A percentile compares a stretch with the other conserved stretches of the same genome.
These are phyloP conservation scores for Formica aserva DNA, from an alignment of 2,888 invertebrate genomes.

Conservation along the genomic window DNA sequence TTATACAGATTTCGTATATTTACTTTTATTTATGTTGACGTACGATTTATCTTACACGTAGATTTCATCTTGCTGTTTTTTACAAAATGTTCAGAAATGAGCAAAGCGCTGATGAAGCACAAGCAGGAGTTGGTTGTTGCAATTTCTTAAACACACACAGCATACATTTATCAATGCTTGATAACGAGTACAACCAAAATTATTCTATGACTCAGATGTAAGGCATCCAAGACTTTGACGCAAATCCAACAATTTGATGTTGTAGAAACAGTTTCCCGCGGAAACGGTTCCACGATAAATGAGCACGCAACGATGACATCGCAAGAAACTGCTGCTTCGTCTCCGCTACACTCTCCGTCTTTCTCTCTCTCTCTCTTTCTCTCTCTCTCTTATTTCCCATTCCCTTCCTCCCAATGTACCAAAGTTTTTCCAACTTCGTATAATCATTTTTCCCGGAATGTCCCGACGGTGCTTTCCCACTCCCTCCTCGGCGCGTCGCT, in stretches of 20 bases:
- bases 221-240: conserved; percentile 9
- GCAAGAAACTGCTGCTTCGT: conserved; percentile 67
- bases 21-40: too few species aligned
- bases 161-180: neutral
- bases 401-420: conserved; percentile 52
- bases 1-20: neutral
- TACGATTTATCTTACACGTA: neutral
- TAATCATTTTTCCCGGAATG: conserved; percentile 83
- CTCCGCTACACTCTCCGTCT: conserved; percentile 34
- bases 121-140: neutral
- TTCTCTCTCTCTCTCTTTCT: conserved; percentile 28
- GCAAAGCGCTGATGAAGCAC: neutral
- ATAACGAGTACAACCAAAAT: neutral
- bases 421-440: conserved; percentile 82
- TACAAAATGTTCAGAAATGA: neutral
- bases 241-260: conserved; percentile 47
- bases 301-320: conserved; percentile 71
- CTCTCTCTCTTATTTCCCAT: conserved; percentile 55
- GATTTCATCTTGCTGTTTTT: neutral
- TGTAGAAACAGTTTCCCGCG: conserved; percentile 47
- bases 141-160: neutral
- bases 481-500: conserved; percentile 70
- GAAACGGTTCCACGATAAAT: conserved; percentile 71
- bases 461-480: conserved; percentile 73
- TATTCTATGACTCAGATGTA: conserved; percentile 11